Percentiles rank a stretch among this genome's conserved stretches.
Conservation (phyloP, 1,140 invertebrate species). For the Panulirus ornatus region DNA sequence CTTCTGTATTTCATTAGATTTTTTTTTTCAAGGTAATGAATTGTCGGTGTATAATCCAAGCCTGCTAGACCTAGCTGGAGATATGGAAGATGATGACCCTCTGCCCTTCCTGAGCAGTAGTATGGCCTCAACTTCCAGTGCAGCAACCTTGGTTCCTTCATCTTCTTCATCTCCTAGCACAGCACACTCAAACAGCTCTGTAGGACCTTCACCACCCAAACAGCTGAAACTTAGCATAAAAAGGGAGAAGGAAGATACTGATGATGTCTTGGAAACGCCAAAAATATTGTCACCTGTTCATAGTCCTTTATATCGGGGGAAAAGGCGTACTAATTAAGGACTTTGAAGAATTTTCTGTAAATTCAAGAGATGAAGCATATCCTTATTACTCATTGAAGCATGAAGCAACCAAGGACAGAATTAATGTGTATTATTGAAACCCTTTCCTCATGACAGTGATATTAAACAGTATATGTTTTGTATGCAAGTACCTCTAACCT, state of each 20-base stretch:
- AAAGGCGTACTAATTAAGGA: constrained; percentile 43
- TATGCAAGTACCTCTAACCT: background rate
- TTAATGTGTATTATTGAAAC: background rate
- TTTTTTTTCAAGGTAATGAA: constrained; percentile 46
- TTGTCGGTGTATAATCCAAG: constrained; percentile 55
- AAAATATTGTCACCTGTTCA: background rate
- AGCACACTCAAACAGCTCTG: background rate
- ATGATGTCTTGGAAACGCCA: constrained; percentile 19
- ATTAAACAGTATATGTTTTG: constrained; percentile 2
- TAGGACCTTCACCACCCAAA: constrained; percentile 42
- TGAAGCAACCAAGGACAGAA: constrained; percentile 1
- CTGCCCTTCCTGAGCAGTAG: constrained; percentile 43
- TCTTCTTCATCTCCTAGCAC: background rate
- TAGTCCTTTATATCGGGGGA: constrained; percentile 25
- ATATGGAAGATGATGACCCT: constrained; percentile 48
- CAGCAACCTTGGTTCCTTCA: background rate
- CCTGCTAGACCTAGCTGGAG: constrained; percentile 54
- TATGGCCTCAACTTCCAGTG: background rate
- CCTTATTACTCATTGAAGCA: background rate
- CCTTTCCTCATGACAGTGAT: background rate
- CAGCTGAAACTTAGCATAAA: constrained; percentile 48
- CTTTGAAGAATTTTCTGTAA: background rate
- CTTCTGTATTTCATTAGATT: too few relatives aligned
- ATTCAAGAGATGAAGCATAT: background rate
- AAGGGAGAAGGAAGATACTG: background rate